Base-by-base conservation (phyloP, 2,113 vertebrate genomes). In the Nycticorax nycticorax region DNA sequence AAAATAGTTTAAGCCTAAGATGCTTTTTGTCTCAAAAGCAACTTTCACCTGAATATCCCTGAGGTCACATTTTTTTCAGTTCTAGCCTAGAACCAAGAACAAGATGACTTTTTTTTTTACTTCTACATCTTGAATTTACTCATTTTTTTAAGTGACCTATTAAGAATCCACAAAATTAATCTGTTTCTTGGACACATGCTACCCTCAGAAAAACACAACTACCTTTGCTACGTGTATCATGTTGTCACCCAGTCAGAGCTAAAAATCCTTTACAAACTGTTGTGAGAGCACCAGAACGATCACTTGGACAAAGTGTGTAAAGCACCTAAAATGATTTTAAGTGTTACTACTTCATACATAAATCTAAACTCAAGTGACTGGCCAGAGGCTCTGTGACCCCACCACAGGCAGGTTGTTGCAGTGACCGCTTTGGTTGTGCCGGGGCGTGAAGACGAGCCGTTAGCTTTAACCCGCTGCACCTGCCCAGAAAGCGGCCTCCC, bases 371-470 rank as follows among this genome's bases (percentile, higher is more conserved):
- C 0, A 12, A 35, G 14, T 0, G 2, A 16, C 1, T 1, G 14
- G 5, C 8, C n/a, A 8, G 8, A 16, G 17, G 1, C 33, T 7
- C 23, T 7, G n/a, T 0, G 35, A 35, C 1, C 8, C 78, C 10
- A 17, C 12, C 35, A 15, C 0, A 8, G 4, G 3, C 0, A n/a
- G 7, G 2, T 0, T 10, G 12, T 1, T 10, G 33, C 55, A 52
- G 1, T 1, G 24, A 13, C 32, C 10, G 24, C 3, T 27, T 9
- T 1, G 32, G 17, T 3, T 88, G 18, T 4, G 13, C 27, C 4
- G 23, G 8, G 12, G 7, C 9, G 1, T 0, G 9, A 27, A 4
- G 6, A 43, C 10, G 3, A 11, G 32, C 2, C 8, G 4, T 12
- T 8, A 12, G 3, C 35, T 22, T 0, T 2, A 55, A 26, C 23